Evolutionary conservation across 2,888 invertebrate genomes (phyloP).

Genomic region (Pheosia gnoma): DNA sequence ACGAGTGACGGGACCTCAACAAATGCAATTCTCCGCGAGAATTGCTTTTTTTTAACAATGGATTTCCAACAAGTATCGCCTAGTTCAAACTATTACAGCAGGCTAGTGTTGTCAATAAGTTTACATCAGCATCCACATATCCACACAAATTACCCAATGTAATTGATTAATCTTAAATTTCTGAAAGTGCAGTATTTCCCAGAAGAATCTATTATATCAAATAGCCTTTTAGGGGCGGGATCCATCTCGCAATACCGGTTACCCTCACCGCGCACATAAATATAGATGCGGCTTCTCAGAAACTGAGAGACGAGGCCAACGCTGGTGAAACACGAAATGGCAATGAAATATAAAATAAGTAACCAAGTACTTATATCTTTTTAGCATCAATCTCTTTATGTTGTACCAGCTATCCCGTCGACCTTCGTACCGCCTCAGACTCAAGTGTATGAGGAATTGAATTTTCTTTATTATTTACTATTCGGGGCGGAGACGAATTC

Average conservation of each 20-base stretch:
- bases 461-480: no score
- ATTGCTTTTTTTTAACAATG: no score
- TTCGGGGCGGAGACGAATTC: no score
- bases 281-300: constrained; percentile 4
- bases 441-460: no score
- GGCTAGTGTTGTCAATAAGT: no score
- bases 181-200: constrained; percentile 37
- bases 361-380: neutral
- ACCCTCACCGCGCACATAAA: constrained; percentile 13
- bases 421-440: no score
- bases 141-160: constrained; percentile 16
- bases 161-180: constrained; percentile 25
- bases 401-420: neutral
- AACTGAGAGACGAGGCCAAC: neutral
- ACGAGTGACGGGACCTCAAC: no score
- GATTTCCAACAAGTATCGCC: no score
- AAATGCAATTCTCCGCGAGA: no score
- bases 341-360: neutral
- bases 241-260: constrained; percentile 31
- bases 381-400: neutral
- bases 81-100: no score
- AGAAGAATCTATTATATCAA: constrained; percentile 43
- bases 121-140: neutral
- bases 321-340: neutral
- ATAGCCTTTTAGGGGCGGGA: constrained; percentile 35